These are phyloP conservation scores for Tetragonula clypearis DNA, from an alignment of 1,140 invertebrate genomes.

Conservation along the genomic window DNA sequence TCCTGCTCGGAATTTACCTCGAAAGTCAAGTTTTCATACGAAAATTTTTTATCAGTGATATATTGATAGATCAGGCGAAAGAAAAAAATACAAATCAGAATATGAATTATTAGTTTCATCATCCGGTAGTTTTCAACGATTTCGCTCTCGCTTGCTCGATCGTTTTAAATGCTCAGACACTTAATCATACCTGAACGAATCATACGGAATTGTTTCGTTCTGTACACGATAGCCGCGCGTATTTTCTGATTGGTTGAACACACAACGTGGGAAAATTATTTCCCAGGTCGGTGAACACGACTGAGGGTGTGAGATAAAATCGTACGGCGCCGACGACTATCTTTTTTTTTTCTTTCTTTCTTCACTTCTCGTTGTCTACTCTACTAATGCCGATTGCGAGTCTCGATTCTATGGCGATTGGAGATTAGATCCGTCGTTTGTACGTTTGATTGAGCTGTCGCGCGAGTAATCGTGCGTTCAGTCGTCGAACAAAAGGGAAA, in stretches of 20 bases:
- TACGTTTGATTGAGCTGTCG: not conserved
- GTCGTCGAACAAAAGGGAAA: not conserved
- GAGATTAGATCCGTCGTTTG: not conserved
- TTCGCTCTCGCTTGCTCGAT: too few relatives aligned
- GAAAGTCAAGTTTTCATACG: too few relatives aligned
- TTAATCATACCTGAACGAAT: too few relatives aligned
- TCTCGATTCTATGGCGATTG: not conserved
- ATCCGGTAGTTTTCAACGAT: too few relatives aligned
- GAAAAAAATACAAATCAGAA: too few relatives aligned
- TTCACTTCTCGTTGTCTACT: not conserved
- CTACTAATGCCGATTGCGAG: not conserved
- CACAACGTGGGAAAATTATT: constrained; percentile 34
- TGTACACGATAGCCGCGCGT: not conserved
- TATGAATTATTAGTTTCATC: too few relatives aligned
- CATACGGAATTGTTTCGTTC: constrained; percentile 25
- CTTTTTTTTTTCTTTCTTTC: not conserved
- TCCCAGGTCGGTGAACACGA: not conserved
- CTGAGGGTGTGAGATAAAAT: constrained; percentile 17
- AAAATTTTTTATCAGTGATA: too few relatives aligned
- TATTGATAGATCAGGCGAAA: too few relatives aligned
- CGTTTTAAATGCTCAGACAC: too few relatives aligned
- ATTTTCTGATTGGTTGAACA: constrained; percentile 22
- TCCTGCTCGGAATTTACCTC: not conserved
- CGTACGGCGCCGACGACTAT: not conserved
- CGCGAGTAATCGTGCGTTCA: not conserved